Percentiles rank a stretch among this genome's conserved stretches.
These are phyloP conservation scores for Holocentrus rufus DNA, from an alignment of 2,797 vertebrate species.

Conservation along the genomic window DNA sequence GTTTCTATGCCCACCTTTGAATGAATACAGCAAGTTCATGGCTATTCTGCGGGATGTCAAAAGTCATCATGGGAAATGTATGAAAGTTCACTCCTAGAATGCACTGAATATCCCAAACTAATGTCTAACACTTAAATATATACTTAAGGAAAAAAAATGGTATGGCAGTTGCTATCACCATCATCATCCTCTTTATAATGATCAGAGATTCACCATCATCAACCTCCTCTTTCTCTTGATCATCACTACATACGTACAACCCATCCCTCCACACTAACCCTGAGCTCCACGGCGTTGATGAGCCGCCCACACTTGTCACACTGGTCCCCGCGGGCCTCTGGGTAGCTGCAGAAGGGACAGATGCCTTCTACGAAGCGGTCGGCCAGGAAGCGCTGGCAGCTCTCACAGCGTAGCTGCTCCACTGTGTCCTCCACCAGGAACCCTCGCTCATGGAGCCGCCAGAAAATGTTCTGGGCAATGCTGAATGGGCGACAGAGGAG, in stretches of 20 bases:
- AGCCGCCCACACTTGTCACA: conserved; percentile 96
- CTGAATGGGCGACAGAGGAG: conserved; percentile 68
- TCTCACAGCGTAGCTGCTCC: conserved; percentile 92
- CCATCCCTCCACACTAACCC: conserved; percentile 77
- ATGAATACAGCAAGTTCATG: too few species aligned
- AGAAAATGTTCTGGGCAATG: conserved; percentile 95
- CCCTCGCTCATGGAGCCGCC: conserved; percentile 82
- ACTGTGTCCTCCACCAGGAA: conserved; percentile 89
- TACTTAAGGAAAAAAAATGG: too few species aligned
- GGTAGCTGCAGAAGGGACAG: conserved; percentile 91
- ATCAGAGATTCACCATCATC: not conserved
- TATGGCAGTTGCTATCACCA: too few species aligned
- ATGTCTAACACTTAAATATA: too few species aligned
- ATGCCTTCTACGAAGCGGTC: conserved; percentile 95
- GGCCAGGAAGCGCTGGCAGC: conserved; percentile 90
- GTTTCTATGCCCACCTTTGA: too few species aligned
- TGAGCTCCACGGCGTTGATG: conserved; percentile 95
- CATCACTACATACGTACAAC: not conserved
- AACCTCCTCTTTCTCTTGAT: not conserved
- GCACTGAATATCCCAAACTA: too few species aligned
- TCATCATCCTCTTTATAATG: not conserved
- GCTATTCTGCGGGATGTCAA: too few species aligned
- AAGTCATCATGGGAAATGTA: too few species aligned
- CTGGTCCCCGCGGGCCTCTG: conserved; percentile 95
- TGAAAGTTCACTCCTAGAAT: too few species aligned